A percentile compares a stretch with the other conserved stretches of the same genome.
Conservation (phyloP, 2,797 vertebrate genomes). For the Hippocampus kuda region DNA sequence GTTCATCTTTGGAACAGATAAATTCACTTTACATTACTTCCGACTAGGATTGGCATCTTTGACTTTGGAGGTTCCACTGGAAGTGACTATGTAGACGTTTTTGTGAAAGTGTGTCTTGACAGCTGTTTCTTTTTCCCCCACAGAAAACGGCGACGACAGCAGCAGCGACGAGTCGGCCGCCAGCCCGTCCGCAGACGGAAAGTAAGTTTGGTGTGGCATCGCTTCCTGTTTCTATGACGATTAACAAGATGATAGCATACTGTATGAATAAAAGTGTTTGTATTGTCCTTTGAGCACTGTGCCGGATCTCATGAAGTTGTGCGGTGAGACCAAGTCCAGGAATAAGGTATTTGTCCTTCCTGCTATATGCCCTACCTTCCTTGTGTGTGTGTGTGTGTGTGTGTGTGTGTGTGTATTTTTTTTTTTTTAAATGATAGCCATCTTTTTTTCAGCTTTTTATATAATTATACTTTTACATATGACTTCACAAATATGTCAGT, state of each 20-base stretch:
- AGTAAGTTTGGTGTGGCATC: slow-evolving; percentile 57
- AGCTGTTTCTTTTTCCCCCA: slow-evolving; percentile 13
- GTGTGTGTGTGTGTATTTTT: too few relatives aligned
- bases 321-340: slow-evolving; percentile 86
- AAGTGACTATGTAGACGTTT: background rate
- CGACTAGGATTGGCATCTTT: background rate
- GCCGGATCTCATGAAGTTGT: slow-evolving; percentile 89
- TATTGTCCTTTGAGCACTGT: slow-evolving; percentile 63
- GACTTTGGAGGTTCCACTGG: background rate
- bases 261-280: background rate
- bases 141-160: slow-evolving; percentile 89
- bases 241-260: background rate
- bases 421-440: background rate
- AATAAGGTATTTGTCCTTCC: slow-evolving; percentile 35
- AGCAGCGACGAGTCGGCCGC: slow-evolving; percentile 89
- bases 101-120: background rate
- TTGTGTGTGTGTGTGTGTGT: too few relatives aligned
- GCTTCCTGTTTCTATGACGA: background rate
- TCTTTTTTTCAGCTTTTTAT: too few relatives aligned
- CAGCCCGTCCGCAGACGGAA: slow-evolving; percentile 87
- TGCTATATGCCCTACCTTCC: background rate
- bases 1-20: background rate
- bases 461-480: too few relatives aligned
- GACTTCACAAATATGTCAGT: too few relatives aligned
- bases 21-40: background rate